Base-by-base conservation (phyloP, 2,797 vertebrate species). In the Okamejei kenojei region DNA sequence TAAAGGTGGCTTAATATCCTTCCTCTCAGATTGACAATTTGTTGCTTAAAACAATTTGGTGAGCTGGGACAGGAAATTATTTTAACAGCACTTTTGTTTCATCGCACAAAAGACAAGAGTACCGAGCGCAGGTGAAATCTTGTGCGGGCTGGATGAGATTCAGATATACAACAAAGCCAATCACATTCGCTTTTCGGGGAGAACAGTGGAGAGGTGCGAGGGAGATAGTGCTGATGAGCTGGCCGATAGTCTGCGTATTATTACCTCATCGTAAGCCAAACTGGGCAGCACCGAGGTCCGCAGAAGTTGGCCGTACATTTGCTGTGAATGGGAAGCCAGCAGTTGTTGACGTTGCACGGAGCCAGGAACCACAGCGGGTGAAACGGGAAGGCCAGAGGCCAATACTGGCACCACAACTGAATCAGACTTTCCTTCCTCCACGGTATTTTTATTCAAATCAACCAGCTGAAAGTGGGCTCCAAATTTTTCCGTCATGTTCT, bases 371-470 rank as follows among this genome's bases (percentile, higher is more conserved):
- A 91, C 73, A 11, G n/a, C 71, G 1, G 65, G 65, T 38, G 88
- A 90, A 90, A 11, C n/a, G 7, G 90, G 71, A 76, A 74, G 90
- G 71, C 68, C 71, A 54, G 90, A 23, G 26, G 68, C 38, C 54
- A 92, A 74, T 54, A 74, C 90, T 45, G 90, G 90, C 65, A 91
- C 35, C 68, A 91, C 45, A 7, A 74, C 90, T 15, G 71, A 19
- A 54, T 92, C 90, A 29, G 90, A 92, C 71, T 92, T 92, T 4
- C 71, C 21, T 29, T 38, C 13, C 90, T 92, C 73, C 11, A 13
- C 11, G 29, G 90, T 26, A 58, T 92, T 92, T 92, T 92, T 92
- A 74, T 92, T 92, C 90, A 92, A 76, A 38, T 92, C 90, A 45
- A 92, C 90, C 23, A 92, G 38, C 38, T 92, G 90, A 92, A 92